Percentiles rank a stretch among this genome's conserved stretches.
phyloP scores from a whole-genome alignment of 2,888 invertebrate genomes.

The Eulithis prunata region DNA sequence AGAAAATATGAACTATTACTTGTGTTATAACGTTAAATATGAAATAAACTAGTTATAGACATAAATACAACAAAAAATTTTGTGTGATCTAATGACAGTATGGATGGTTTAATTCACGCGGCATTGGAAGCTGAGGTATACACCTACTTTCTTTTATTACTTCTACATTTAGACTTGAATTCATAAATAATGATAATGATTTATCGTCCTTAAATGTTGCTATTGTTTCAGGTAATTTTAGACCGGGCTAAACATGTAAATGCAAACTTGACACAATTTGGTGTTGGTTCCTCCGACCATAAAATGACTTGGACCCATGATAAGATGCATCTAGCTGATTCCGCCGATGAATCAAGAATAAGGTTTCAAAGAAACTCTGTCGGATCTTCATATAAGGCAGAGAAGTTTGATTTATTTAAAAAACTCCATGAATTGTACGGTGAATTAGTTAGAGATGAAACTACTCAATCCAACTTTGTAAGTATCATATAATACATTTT shows the following conservation, averaged over 20 bases:
- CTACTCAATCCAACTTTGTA: constrained; percentile 75
- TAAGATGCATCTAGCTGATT: constrained; percentile 79
- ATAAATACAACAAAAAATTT: constrained; percentile 72
- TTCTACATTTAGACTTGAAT: constrained; percentile 4
- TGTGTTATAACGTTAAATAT: constrained; percentile 75
- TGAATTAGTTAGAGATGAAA: constrained; percentile 78
- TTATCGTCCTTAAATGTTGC: constrained; percentile 1
- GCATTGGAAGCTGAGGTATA: constrained; percentile 85
- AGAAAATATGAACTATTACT: constrained; percentile 83
- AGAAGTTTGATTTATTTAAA: constrained; percentile 80
- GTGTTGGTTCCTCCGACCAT: constrained; percentile 79
- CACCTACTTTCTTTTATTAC: constrained; percentile 61
- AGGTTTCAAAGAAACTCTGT: constrained; percentile 76
- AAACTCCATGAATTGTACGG: constrained; percentile 80
- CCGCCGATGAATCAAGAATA: constrained; percentile 79
- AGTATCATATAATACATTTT: constrained; percentile 48
- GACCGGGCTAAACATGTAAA: constrained; percentile 82
- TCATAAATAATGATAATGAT: neutral
- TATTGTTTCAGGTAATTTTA: constrained; percentile 74
- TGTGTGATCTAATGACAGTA: constrained; percentile 81
- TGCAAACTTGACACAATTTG: constrained; percentile 74
- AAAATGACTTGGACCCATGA: constrained; percentile 84
- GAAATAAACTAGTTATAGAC: constrained; percentile 72
- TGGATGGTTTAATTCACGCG: constrained; percentile 85
- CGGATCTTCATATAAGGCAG: constrained; percentile 66